Conservation (phyloP, 2,888 invertebrate species). For the Dasypogon diadema region DNA sequence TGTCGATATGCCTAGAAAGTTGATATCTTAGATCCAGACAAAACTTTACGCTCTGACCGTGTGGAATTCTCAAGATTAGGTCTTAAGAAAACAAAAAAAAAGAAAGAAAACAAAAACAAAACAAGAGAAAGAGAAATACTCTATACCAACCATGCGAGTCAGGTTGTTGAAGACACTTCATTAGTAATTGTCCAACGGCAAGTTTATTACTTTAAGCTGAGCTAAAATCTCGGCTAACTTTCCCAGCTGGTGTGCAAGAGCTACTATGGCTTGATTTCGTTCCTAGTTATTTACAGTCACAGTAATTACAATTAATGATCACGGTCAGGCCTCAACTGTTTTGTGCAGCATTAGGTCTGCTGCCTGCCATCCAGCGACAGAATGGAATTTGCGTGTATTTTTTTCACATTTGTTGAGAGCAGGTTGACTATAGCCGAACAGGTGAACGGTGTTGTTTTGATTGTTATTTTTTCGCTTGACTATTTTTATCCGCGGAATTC, state of each 20-base stretch:
- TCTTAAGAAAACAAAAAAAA: not conserved
- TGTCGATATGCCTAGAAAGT: not conserved
- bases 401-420: not conserved
- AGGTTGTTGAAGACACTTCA: not conserved
- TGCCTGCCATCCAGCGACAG: not conserved
- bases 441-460: not conserved
- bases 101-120: not conserved
- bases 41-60: not conserved
- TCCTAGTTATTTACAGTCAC: conserved; percentile 8
- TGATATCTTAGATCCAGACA: not conserved
- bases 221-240: not conserved
- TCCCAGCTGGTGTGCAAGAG: not conserved
- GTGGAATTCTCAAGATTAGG: not conserved
- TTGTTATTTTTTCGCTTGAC: conserved; percentile 5
- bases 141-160: not conserved
- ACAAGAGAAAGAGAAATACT: not conserved
- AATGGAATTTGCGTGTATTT: conserved; percentile 4
- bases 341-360: conserved; percentile 10
- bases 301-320: conserved; percentile 15
- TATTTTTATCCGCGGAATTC: not conserved
- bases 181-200: conserved; percentile 1
- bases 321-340: conserved; percentile 8
- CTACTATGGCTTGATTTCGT: not conserved
- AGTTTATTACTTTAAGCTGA: not conserved
- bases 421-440: not conserved